phyloP scores from a whole-genome alignment of 2,797 vertebrate genomes.

The Micropoecilia bifurca region DNA sequence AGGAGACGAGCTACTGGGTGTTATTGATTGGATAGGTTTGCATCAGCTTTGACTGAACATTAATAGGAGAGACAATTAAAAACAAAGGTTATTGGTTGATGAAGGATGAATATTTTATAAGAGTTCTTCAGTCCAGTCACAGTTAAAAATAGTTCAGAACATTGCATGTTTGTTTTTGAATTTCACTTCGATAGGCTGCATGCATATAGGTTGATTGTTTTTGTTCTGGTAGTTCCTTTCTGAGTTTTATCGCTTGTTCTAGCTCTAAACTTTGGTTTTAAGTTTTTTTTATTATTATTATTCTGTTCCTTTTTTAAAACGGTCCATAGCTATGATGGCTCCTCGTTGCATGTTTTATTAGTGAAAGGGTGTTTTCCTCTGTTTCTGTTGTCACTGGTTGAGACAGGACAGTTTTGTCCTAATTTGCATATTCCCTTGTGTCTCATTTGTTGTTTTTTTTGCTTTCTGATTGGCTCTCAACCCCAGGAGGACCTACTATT shows the following conservation, averaged over 20 bases:
- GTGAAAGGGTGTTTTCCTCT: constrained; percentile 79
- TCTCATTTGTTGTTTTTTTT: constrained; percentile 85
- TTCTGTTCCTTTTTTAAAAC: constrained; percentile 6
- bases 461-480: constrained; percentile 99
- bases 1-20: constrained; percentile 71
- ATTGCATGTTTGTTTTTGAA: constrained; percentile 43
- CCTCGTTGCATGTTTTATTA: constrained; percentile 69
- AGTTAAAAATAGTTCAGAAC: constrained; percentile 26
- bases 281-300: not conserved
- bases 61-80: constrained; percentile 10
- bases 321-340: constrained; percentile 33
- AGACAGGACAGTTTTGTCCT: constrained; percentile 87
- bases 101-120: constrained; percentile 24
- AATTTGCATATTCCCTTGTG: constrained; percentile 96
- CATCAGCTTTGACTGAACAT: constrained; percentile 23
- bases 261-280: constrained; percentile 21
- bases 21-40: constrained; percentile 56
- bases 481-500: constrained; percentile 99
- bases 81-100: constrained; percentile 22
- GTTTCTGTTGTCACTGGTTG: constrained; percentile 91
- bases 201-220: constrained; percentile 38
- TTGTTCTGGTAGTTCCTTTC: constrained; percentile 20
- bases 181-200: constrained; percentile 37
- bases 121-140: constrained; percentile 3
- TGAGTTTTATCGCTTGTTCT: constrained; percentile 28